A percentile compares a stretch with the other conserved stretches of the same genome.
Evolutionary conservation across 2,797 vertebrate species (phyloP).

Genomic region (Synaphobranchus kaupii): DNA sequence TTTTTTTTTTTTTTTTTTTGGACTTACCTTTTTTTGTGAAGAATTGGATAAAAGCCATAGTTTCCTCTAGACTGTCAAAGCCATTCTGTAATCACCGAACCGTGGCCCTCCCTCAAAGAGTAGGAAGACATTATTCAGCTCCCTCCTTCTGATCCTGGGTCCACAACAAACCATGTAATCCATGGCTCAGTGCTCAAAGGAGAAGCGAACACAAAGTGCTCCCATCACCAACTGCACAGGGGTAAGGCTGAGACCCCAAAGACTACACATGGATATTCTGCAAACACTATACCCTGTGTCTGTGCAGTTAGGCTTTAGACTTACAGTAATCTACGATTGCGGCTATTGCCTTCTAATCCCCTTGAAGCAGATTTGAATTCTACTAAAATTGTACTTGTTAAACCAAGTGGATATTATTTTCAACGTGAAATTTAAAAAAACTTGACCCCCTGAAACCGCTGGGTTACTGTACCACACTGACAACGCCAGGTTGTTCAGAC

Average conservation of each 20-base stretch:
- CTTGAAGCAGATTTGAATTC: not conserved
- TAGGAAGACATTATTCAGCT: slow-evolving; percentile 83
- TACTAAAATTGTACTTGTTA: not conserved
- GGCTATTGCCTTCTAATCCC: not conserved
- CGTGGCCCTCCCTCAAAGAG: slow-evolving; percentile 76
- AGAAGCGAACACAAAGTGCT: slow-evolving; percentile 74
- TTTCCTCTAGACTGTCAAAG: slow-evolving; percentile 78
- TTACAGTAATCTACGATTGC: not conserved
- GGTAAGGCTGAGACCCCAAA: slow-evolving; percentile 61
- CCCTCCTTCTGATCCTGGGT: slow-evolving; percentile 78
- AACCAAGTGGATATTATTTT: not conserved
- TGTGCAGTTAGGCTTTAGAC: slow-evolving; percentile 37
- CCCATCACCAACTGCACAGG: slow-evolving; percentile 62
- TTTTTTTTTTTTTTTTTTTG: slow-evolving; percentile 53
- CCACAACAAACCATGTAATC: slow-evolving; percentile 80
- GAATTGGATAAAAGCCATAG: slow-evolving; percentile 79
- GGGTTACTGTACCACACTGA: too few relatives aligned
- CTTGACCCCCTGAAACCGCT: not conserved
- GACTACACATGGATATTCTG: slow-evolving; percentile 49
- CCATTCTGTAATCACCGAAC: slow-evolving; percentile 79
- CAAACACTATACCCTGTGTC: slow-evolving; percentile 61
- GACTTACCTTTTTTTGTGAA: slow-evolving; percentile 50
- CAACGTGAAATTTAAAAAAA: not conserved
- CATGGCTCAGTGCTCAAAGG: slow-evolving; percentile 81
- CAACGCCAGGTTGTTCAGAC: too few relatives aligned